Percentiles rank a stretch among this genome's conserved stretches.
Conservation (phyloP, 2,888 invertebrate genomes). For the Ceramica pisi region DNA sequence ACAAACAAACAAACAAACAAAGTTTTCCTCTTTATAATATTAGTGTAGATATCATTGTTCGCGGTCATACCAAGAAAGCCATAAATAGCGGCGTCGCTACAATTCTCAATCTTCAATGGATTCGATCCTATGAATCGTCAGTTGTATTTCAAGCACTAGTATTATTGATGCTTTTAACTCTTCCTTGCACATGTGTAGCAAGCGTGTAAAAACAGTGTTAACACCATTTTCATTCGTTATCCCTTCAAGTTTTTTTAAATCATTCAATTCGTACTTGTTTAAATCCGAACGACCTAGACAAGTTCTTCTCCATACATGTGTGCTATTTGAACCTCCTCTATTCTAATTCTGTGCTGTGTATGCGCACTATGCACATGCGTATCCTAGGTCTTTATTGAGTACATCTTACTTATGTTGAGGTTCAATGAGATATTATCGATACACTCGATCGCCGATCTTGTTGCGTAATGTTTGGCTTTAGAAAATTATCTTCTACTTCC, state of each 20-base stretch:
- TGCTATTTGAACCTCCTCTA: conserved; percentile 13
- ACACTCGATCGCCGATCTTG: background rate
- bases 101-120: conserved; percentile 12
- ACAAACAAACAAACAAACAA: too few species aligned
- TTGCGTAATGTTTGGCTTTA: background rate
- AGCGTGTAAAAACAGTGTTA: conserved; percentile 6
- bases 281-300: background rate
- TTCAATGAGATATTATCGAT: background rate
- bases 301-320: background rate
- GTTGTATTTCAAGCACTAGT: conserved; percentile 6
- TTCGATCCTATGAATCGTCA: conserved; percentile 26
- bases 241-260: background rate
- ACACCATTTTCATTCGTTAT: background rate
- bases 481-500: background rate
- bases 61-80: conserved; percentile 32
- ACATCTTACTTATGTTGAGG: background rate
- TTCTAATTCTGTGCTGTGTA: conserved; percentile 26
- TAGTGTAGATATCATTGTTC: conserved; percentile 43
- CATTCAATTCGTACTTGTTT: background rate
- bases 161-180: conserved; percentile 1
- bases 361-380: background rate
- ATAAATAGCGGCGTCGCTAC: background rate
- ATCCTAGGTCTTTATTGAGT: conserved; percentile 5
- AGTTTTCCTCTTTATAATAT: too few species aligned
- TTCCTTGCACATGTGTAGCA: background rate